Conservation (phyloP, 2,797 vertebrate genomes). For the Botia kubotai region DNA sequence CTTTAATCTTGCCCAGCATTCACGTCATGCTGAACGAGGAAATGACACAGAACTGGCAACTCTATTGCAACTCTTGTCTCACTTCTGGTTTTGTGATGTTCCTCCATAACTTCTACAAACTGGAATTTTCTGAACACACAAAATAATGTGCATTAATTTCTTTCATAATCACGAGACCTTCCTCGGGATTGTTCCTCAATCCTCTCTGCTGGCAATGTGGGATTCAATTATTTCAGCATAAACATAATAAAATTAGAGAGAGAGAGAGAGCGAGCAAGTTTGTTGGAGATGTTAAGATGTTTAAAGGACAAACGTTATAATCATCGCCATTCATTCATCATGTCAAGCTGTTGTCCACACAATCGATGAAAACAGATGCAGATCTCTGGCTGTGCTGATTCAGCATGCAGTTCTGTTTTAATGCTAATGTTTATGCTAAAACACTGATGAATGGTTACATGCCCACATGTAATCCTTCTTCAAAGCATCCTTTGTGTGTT, state of each 20-base stretch:
- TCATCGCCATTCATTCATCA: neutral
- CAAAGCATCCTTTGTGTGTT: conserved; percentile 29
- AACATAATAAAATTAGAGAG: neutral
- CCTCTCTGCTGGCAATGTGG: conserved; percentile 13
- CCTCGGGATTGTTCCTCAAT: neutral
- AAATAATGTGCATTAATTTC: neutral
- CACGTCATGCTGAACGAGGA: neutral
- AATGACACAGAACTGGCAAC: neutral
- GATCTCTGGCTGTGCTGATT: neutral
- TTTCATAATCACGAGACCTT: neutral
- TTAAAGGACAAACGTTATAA: neutral
- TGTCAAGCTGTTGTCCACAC: neutral
- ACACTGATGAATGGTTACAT: neutral
- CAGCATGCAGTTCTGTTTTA: conserved; percentile 3
- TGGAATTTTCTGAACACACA: neutral
- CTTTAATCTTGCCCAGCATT: neutral
- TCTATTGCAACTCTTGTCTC: conserved; percentile 25
- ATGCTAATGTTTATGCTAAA: neutral
- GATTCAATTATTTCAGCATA: neutral
- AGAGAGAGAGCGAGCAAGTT: neutral
- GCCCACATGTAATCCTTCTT: conserved; percentile 16
- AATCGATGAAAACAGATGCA: neutral
- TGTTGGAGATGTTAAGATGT: neutral
- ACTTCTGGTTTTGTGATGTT: conserved; percentile 33
- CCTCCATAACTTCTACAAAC: neutral